Conservation (phyloP, 2,797 vertebrate genomes). For the Sebastes matsubarae region DNA sequence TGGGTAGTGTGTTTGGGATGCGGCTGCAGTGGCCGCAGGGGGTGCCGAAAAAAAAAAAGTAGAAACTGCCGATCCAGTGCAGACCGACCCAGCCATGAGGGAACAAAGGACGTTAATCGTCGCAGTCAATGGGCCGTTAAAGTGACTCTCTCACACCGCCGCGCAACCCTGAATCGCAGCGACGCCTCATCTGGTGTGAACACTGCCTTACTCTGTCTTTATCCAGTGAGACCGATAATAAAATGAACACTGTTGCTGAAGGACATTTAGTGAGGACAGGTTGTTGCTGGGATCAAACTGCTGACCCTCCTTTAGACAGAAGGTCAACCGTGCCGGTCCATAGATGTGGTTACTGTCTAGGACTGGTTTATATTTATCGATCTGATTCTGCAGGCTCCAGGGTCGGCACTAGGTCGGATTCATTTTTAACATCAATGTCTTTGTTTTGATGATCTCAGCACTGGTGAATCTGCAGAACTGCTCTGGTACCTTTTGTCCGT, state of each 20-base stretch:
- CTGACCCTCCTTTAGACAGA: constrained; percentile 5
- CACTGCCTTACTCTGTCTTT: background rate
- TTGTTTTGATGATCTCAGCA: constrained; percentile 45
- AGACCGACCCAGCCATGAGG: background rate
- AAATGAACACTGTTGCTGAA: background rate
- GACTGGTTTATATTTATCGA: constrained; percentile 42
- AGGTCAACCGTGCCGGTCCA: background rate
- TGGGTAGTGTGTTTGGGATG: too few relatives aligned
- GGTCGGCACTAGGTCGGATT: constrained; percentile 20
- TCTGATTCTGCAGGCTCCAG: constrained; percentile 29
- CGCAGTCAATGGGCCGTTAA: background rate
- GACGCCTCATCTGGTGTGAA: background rate
- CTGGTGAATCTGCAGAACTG: constrained; percentile 22
- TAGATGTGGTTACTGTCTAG: constrained; percentile 1
- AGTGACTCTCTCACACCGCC: background rate
- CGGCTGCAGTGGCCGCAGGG: too few relatives aligned
- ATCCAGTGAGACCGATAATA: background rate
- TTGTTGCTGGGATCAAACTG: background rate
- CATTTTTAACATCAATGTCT: constrained; percentile 26
- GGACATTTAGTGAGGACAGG: background rate
- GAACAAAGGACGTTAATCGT: background rate
- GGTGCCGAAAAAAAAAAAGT: background rate
- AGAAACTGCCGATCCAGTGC: background rate
- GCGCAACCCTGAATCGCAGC: background rate
- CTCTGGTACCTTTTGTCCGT: background rate